Evolutionary conservation across 2,797 vertebrate species (phyloP).

Genomic region (Podarcis siculus): DNA sequence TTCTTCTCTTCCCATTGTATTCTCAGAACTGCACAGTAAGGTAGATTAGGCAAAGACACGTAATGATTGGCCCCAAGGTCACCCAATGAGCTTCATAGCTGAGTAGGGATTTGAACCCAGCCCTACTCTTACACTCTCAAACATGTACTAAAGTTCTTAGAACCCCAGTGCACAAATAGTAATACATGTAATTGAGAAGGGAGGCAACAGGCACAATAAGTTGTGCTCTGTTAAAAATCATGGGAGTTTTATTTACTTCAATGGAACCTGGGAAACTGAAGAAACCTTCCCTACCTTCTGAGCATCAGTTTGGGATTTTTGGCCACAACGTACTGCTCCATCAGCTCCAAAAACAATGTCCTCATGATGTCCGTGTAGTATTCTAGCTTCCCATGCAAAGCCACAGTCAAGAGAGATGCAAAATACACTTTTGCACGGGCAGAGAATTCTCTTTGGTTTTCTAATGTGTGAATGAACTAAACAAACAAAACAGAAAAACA

Average conservation of each 20-base stretch:
- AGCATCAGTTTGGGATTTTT: constrained; percentile 99
- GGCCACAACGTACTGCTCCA: constrained; percentile 96
- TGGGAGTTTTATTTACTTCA: not conserved
- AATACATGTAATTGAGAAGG: not conserved
- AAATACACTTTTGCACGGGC: constrained; percentile 95
- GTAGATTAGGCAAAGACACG: no score
- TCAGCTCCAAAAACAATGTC: constrained; percentile 92
- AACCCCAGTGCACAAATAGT: not conserved
- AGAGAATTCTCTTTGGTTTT: constrained; percentile 93
- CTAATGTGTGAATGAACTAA: constrained; percentile 95
- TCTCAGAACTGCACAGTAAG: no score
- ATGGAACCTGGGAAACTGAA: not conserved
- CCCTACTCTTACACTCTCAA: not conserved
- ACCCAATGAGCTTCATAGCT: no score
- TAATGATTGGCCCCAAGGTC: no score
- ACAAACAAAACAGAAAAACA: constrained; percentile 57
- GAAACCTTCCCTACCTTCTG: constrained; percentile 84
- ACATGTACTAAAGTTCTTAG: constrained; percentile 8
- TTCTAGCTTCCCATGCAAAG: constrained; percentile 96
- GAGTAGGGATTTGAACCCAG: no score
- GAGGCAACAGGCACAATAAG: not conserved
- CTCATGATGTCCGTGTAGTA: constrained; percentile 99
- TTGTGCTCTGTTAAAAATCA: not conserved
- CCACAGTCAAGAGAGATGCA: constrained; percentile 94
- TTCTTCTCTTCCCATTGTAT: no score